Percentiles rank a stretch among this genome's conserved stretches.
phyloP scores from a whole-genome alignment of 2,888 invertebrate species.

The Plebejus argus region DNA sequence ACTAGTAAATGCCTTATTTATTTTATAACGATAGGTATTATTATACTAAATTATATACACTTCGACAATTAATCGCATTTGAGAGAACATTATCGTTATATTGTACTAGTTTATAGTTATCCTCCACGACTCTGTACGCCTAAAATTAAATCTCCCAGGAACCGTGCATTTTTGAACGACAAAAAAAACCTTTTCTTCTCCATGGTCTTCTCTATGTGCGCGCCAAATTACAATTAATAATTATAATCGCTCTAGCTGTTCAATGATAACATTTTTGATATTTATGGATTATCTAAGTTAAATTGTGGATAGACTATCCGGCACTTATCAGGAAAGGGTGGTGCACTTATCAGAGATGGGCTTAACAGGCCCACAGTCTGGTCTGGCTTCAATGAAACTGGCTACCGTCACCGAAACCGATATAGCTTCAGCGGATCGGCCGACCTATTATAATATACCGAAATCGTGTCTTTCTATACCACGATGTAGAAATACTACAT shows the following conservation, averaged over 20 bases:
- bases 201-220: no score
- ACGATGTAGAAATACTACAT: neutral
- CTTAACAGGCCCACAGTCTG: no score
- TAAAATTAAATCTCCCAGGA: neutral
- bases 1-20: neutral
- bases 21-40: slow-evolving; percentile 1
- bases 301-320: no score
- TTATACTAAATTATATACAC: neutral
- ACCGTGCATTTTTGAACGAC: no score
- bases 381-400: neutral
- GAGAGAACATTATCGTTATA: neutral
- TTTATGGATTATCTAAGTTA: no score
- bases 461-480: neutral
- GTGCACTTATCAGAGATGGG: no score
- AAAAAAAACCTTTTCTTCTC: no score
- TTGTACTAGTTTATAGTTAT: neutral
- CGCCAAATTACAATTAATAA: no score
- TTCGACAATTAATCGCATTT: neutral
- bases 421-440: neutral
- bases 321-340: no score
- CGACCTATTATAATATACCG: neutral
- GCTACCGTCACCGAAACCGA: neutral
- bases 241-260: no score
- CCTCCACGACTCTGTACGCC: neutral
- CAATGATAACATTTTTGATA: no score